Evolutionary conservation across 2,797 vertebrate genomes (phyloP).

Genomic region (Numenius phaeopus): DNA sequence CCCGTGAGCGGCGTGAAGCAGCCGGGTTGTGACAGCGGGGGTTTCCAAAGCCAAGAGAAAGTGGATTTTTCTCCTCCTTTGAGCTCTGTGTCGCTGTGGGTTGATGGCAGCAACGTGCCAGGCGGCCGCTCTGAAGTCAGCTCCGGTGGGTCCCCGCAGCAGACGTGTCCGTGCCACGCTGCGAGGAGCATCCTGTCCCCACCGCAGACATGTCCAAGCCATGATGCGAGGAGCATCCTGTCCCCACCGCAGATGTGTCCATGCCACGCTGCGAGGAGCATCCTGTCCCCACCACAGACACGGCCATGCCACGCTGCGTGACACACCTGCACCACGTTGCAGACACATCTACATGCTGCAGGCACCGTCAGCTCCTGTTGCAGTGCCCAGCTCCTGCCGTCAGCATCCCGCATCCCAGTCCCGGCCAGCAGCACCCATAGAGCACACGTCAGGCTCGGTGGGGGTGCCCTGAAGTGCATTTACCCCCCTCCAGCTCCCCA

Average conservation of each 20-base stretch:
- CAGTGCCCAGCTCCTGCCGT: neutral
- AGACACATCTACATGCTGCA: fast-evolving
- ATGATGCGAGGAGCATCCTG: neutral
- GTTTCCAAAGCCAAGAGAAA: neutral
- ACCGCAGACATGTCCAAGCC: fast-evolving
- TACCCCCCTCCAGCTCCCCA: neutral
- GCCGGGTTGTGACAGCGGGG: fast-evolving
- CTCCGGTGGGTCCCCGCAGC: neutral
- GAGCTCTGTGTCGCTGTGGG: neutral
- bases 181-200: neutral
- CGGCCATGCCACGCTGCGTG: no score
- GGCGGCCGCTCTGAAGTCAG: neutral
- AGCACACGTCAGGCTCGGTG: fast-evolving
- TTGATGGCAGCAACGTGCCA: neutral
- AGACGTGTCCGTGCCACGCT: fast-evolving
- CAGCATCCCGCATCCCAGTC: fast-evolving
- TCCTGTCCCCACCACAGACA: no score
- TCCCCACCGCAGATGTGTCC: no score
- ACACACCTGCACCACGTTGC: neutral
- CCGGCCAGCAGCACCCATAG: fast-evolving
- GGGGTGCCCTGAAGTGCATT: neutral
- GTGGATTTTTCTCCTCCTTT: fast-evolving
- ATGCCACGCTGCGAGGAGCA: no score
- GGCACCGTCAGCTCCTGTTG: fast-evolving
- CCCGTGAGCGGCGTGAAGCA: fast-evolving